These are phyloP conservation scores for Arremon brunneinucha DNA, from an alignment of 2,797 vertebrate genomes.

Conservation along the genomic window DNA sequence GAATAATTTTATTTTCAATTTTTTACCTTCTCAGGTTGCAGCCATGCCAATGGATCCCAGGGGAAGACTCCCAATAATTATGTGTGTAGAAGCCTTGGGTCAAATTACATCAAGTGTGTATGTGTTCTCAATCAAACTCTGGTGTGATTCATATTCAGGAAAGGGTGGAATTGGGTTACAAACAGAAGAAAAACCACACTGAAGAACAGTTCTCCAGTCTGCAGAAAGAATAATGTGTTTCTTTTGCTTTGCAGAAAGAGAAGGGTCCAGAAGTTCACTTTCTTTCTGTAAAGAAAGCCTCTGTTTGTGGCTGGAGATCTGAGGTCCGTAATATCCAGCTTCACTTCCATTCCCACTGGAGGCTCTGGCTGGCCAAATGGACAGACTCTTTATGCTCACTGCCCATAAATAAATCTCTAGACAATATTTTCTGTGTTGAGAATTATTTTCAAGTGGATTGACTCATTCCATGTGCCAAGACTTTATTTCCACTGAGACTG, in stretches of 20 bases:
- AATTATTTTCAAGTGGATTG: not conserved
- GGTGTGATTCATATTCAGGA: not conserved
- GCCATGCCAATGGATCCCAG: not conserved
- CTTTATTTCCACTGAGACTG: not conserved
- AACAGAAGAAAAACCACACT: not conserved
- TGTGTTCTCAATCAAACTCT: not conserved
- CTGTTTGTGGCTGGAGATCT: not conserved
- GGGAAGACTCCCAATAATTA: not conserved
- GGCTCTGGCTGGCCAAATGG: not conserved
- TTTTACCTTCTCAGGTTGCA: not conserved
- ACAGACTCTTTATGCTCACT: not conserved
- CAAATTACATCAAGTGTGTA: not conserved
- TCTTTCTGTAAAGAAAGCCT: not conserved
- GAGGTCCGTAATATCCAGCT: not conserved
- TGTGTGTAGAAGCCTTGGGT: not conserved
- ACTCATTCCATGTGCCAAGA: not conserved
- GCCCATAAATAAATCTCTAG: not conserved
- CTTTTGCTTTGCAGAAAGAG: not conserved
- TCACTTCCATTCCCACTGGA: not conserved
- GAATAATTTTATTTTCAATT: not conserved
- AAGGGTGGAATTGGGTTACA: not conserved
- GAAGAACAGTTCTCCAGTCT: not conserved
- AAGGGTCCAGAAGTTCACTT: not conserved
- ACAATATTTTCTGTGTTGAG: not conserved
- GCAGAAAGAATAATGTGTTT: not conserved